These are phyloP conservation scores for Dasysyrphus tricinctus DNA, from an alignment of 2,888 invertebrate genomes.

Conservation along the genomic window DNA sequence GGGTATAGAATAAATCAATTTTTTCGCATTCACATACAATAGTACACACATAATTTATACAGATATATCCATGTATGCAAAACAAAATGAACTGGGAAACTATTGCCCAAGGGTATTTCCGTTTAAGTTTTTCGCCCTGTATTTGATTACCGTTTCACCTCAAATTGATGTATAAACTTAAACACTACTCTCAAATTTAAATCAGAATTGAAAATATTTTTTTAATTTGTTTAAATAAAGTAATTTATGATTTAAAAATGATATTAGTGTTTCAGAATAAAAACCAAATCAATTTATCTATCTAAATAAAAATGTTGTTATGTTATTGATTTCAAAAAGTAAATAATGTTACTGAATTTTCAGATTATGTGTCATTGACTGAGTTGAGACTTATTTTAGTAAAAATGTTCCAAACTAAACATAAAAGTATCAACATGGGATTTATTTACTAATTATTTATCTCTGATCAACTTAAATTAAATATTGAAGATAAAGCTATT, in stretches of 20 bases:
- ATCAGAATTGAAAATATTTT: no score
- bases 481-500: neutral
- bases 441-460: neutral
- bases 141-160: neutral
- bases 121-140: neutral
- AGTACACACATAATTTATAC: neutral
- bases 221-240: neutral
- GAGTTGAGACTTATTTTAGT: neutral
- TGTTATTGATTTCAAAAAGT: neutral
- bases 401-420: neutral
- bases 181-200: no score
- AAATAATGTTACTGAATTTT: neutral
- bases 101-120: neutral
- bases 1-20: neutral
- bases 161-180: neutral
- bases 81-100: neutral
- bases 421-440: neutral
- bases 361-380: neutral
- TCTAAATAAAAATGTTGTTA: neutral
- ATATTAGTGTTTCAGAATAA: neutral
- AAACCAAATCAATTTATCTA: neutral
- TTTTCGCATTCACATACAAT: neutral
- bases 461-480: neutral
- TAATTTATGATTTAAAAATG: neutral
- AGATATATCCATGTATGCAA: neutral